Conservation (phyloP, 2,797 vertebrate species). For the Hirundo rustica region DNA sequence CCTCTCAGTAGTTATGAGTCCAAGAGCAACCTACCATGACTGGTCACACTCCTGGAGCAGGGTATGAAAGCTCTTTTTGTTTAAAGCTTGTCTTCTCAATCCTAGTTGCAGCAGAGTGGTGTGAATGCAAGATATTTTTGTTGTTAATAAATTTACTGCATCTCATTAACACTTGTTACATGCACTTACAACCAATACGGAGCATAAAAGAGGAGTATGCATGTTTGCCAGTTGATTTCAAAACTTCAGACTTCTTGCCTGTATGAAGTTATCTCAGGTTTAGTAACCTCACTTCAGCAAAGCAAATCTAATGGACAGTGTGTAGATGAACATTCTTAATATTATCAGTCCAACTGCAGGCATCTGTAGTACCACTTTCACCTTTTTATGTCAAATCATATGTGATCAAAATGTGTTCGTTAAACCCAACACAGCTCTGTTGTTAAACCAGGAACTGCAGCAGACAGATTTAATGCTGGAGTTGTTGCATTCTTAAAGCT, state of each 20-base stretch:
- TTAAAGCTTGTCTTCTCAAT: neutral
- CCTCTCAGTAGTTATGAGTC: conserved; percentile 22
- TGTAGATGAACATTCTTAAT: neutral
- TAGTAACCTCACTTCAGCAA: neutral
- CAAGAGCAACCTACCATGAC: conserved; percentile 32
- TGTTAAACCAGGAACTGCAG: neutral
- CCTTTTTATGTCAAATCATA: conserved; percentile 15
- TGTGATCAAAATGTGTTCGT: neutral
- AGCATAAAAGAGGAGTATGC: neutral
- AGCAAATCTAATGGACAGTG: neutral
- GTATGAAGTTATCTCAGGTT: neutral
- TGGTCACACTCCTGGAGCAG: neutral
- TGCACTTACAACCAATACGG: neutral
- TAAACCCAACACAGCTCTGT: neutral
- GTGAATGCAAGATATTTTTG: conserved; percentile 9
- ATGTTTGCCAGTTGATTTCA: neutral
- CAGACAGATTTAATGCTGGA: neutral
- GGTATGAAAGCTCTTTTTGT: conserved; percentile 33
- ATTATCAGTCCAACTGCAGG: neutral
- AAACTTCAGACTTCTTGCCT: neutral
- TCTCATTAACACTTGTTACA: neutral
- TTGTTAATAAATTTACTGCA: conserved; percentile 23
- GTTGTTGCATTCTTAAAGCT: conserved; percentile 4
- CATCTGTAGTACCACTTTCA: neutral
- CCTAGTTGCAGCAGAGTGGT: neutral